Conservation (phyloP, 2,797 vertebrate species). For the Hydrocynus forskahlii region DNA sequence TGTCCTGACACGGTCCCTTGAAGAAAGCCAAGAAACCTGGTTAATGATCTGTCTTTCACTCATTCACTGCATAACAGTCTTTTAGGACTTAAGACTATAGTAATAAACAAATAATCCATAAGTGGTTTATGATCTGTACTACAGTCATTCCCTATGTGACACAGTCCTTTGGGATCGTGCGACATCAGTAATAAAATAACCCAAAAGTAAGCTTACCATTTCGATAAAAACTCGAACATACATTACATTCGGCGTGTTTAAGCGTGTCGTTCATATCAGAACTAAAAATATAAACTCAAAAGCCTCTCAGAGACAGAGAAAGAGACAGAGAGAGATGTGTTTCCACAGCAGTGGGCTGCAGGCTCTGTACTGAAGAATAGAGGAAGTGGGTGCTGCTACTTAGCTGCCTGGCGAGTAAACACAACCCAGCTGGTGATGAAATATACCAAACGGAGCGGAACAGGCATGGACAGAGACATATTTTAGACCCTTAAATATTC, state of each 20-base stretch:
- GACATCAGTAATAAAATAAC: no score
- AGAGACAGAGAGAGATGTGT: background rate
- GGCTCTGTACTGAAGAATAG: background rate
- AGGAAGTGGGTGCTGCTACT: conserved; percentile 28
- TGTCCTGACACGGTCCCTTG: conserved; percentile 70
- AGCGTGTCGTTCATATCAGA: conserved; percentile 48
- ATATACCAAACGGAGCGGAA: background rate
- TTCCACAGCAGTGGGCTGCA: background rate
- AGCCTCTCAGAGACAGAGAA: background rate
- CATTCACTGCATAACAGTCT: background rate
- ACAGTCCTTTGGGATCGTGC: no score
- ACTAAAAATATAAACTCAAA: background rate
- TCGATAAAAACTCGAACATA: conserved; percentile 57
- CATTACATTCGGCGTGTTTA: conserved; percentile 7
- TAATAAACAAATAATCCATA: no score
- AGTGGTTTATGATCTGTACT: background rate
- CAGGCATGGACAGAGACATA: background rate
- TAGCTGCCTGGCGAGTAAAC: background rate
- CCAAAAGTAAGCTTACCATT: conserved; percentile 55
- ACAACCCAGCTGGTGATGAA: background rate
- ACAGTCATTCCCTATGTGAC: background rate
- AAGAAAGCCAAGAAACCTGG: background rate
- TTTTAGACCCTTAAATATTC: no score
- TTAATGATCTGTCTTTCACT: background rate
- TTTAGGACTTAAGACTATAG: no score